Evolutionary conservation across 2,888 invertebrate species (phyloP).

Genomic region (Mimachlamys varia): DNA sequence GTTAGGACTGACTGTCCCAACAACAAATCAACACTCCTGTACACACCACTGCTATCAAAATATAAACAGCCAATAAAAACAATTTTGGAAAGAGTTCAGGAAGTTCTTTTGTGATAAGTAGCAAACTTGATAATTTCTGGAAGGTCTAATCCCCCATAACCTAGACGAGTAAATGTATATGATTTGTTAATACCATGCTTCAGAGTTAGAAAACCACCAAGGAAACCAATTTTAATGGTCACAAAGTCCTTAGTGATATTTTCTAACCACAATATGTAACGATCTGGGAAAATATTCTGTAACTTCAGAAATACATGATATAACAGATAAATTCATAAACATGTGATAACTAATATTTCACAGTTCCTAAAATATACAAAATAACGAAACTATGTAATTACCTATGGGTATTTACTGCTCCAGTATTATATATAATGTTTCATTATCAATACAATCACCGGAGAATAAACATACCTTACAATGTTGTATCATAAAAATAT

Average conservation of each 20-base stretch:
- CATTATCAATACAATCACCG: neutral
- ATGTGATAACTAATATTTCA: neutral
- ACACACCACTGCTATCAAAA: neutral
- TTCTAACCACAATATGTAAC: no score
- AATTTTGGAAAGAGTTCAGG: neutral
- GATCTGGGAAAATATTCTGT: no score
- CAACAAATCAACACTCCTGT: neutral
- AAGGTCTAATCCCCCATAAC: neutral
- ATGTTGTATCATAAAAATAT: slow-evolving; percentile 8
- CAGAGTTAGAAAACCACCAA: no score
- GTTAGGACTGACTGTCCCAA: neutral
- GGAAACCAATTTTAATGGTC: no score
- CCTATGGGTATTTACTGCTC: neutral
- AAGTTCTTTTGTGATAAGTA: neutral
- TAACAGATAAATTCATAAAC: neutral
- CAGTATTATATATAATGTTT: neutral
- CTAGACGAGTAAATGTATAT: no score
- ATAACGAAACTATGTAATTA: neutral
- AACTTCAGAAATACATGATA: neutral
- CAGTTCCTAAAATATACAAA: neutral
- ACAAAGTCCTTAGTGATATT: no score
- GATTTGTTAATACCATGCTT: no score
- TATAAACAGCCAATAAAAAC: neutral
- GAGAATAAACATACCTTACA: neutral
- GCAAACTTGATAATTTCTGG: neutral